phyloP scores from a whole-genome alignment of 2,797 vertebrate species.

The Anolis apletophallus region DNA sequence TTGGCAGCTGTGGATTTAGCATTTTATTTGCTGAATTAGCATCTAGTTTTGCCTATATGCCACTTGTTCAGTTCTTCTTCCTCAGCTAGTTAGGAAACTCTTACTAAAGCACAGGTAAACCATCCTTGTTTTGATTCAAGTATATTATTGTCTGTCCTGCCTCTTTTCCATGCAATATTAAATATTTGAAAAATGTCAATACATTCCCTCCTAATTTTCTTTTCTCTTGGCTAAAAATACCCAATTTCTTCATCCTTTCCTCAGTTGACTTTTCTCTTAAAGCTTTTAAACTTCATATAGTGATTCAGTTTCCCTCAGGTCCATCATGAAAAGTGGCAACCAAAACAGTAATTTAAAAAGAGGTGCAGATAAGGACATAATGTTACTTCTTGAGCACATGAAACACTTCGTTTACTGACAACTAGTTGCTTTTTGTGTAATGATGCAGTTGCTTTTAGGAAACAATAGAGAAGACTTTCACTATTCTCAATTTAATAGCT shows the following conservation, averaged over 20 bases:
- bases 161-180: not conserved
- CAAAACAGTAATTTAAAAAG: not conserved
- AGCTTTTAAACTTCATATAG: not conserved
- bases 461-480: not conserved
- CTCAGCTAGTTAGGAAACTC: not conserved
- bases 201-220: not conserved
- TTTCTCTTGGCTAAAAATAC: slow-evolving; percentile 8
- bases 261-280: not conserved
- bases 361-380: not conserved
- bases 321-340: not conserved
- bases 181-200: slow-evolving; percentile 11
- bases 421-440: not conserved
- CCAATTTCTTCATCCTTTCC: not conserved
- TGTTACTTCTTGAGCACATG: not conserved
- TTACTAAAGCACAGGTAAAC: not conserved
- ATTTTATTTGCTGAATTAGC: not conserved
- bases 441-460: not conserved
- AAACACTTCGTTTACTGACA: not conserved
- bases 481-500: not conserved
- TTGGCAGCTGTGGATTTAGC: not conserved
- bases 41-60: not conserved
- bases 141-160: not conserved
- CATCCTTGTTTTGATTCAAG: not conserved
- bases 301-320: not conserved
- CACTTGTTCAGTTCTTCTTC: not conserved